Percentiles rank a stretch among this genome's conserved stretches.
phyloP scores from a whole-genome alignment of 2,888 invertebrate species.

The Torymus auratus region DNA sequence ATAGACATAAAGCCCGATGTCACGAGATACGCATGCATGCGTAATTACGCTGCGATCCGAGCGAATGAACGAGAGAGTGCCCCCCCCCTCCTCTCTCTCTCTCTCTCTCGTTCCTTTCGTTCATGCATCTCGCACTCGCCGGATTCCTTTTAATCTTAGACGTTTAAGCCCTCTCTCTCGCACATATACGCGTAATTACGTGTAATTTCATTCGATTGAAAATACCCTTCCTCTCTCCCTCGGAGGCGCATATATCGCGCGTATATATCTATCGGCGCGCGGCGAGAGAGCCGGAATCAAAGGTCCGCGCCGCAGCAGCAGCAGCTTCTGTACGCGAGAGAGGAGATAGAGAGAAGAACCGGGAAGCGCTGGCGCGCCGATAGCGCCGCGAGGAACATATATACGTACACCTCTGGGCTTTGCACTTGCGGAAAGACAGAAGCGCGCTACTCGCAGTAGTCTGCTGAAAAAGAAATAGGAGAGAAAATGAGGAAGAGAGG shows the following conservation, averaged over 20 bases:
- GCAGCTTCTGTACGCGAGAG: background rate
- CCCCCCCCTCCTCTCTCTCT: background rate
- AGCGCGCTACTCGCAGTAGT: too few relatives aligned
- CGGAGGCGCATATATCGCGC: conserved; percentile 9
- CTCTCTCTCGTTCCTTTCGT: conserved; percentile 4
- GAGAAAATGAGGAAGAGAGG: conserved; percentile 27
- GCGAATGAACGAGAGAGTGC: conserved; percentile 29
- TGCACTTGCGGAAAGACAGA: background rate
- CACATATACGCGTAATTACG: conserved; percentile 65
- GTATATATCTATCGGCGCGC: conserved; percentile 7
- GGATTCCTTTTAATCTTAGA: conserved; percentile 69
- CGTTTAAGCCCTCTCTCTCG: conserved; percentile 61
- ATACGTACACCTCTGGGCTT: background rate
- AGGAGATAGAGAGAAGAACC: background rate
- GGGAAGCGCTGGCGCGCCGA: background rate
- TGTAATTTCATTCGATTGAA: conserved; percentile 69
- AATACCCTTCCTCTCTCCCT: conserved; percentile 14
- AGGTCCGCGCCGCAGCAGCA: conserved; percentile 7
- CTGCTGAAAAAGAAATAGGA: background rate
- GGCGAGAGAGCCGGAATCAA: conserved; percentile 21
- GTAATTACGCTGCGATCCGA: conserved; percentile 64
- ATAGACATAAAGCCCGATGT: conserved; percentile 52
- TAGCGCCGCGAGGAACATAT: background rate
- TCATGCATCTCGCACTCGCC: conserved; percentile 53
- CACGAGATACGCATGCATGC: conserved; percentile 61